Evolutionary conservation across 2,113 vertebrate species (phyloP).

Genomic region (Calonectris borealis): DNA sequence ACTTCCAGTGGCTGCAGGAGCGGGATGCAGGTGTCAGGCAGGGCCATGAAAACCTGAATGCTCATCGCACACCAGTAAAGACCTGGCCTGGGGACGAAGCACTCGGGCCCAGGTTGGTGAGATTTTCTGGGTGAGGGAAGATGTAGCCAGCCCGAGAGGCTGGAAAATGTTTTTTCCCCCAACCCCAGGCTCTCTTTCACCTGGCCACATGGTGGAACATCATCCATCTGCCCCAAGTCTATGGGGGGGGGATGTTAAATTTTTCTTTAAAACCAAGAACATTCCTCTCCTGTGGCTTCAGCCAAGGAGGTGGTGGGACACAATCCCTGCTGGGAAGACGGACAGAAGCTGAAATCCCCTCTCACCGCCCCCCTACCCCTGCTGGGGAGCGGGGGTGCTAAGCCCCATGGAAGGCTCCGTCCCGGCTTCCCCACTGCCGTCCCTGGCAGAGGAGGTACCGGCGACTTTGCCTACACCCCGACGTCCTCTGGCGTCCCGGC

Average conservation of each 20-base stretch:
- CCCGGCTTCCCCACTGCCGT: too few species aligned
- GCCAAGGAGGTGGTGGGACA: not conserved
- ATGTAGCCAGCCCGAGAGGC: accelerated
- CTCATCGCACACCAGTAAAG: not conserved
- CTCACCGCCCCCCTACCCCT: accelerated
- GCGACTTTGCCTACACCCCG: not conserved
- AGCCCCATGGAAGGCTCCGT: not conserved
- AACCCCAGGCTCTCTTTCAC: not conserved
- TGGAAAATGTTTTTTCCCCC: not conserved
- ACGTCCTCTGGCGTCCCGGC: not conserved
- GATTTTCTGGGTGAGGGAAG: not conserved
- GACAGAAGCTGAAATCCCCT: not conserved
- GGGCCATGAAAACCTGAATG: not conserved
- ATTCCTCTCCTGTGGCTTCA: not conserved
- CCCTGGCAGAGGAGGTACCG: not conserved
- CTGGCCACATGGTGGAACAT: not conserved
- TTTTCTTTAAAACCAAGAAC: not conserved
- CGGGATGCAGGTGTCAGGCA: not conserved
- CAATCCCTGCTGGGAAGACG: not conserved
- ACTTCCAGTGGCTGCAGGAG: not conserved
- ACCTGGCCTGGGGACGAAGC: not conserved
- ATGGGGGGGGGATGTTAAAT: too few species aligned
- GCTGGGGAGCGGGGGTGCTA: accelerated
- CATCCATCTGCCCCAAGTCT: accelerated
- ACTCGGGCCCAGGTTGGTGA: not conserved